Conservation (phyloP, 2,113 vertebrate genomes). For the Pygathrix nemaeus region DNA sequence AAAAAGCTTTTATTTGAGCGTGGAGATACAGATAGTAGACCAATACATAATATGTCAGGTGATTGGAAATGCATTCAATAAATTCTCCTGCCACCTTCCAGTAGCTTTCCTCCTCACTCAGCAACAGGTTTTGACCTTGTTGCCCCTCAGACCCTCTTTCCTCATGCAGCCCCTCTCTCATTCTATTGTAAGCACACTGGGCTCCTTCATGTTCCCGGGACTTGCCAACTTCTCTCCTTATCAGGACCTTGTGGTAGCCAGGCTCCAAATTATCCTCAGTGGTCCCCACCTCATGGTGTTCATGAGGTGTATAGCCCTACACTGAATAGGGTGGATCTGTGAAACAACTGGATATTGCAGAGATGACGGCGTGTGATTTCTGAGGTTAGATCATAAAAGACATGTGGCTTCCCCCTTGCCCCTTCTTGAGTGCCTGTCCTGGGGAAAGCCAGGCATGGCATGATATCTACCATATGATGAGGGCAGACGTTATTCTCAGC, state of each 20-base stretch:
- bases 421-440: background rate
- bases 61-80: background rate
- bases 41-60: background rate
- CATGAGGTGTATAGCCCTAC: no score
- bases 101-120: background rate
- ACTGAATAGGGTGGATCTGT: background rate
- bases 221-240: background rate
- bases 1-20: background rate
- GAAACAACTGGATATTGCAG: background rate
- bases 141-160: background rate
- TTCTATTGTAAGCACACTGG: background rate
- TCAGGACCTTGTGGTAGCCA: background rate
- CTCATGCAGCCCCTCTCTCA: background rate
- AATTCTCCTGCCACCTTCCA: background rate
- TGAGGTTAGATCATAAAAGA: background rate
- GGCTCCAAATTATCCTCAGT: background rate
- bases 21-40: background rate
- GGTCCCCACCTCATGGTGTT: background rate
- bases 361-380: background rate
- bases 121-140: background rate
- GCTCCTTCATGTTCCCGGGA: background rate
- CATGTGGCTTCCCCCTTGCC: background rate
- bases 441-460: background rate
- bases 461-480: background rate
- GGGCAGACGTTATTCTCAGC: background rate